Conservation (phyloP, 2,113 vertebrate genomes). For the Merops nubicus region DNA sequence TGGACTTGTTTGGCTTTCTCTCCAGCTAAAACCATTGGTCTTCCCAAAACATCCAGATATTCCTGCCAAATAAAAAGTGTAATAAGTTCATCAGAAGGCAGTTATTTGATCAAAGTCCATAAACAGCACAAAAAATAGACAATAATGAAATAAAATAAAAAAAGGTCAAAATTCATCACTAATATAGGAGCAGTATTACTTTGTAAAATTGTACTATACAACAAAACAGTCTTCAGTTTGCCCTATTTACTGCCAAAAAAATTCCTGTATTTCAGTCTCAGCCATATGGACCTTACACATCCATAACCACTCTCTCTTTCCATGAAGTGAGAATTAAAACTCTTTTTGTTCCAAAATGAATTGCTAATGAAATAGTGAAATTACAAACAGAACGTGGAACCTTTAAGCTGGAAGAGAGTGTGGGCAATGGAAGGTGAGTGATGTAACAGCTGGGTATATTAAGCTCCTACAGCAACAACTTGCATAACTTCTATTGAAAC, state of each 20-base stretch:
- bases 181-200: not conserved
- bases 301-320: not conserved
- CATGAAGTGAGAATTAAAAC: not conserved
- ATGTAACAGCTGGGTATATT: not conserved
- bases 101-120: not conserved
- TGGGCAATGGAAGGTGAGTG: not conserved
- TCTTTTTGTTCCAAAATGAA: not conserved
- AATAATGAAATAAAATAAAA: not conserved
- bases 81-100: not conserved
- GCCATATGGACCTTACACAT: not conserved
- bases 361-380: not conserved
- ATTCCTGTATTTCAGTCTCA: not conserved
- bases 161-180: not conserved
- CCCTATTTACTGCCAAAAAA: not conserved
- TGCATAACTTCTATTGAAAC: not conserved
- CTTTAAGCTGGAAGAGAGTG: not conserved
- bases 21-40: slow-evolving; percentile 96
- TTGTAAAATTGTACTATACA: not conserved
- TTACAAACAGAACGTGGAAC: not conserved
- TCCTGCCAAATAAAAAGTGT: slow-evolving; percentile 81
- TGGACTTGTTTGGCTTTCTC: slow-evolving; percentile 95
- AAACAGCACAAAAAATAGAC: not conserved
- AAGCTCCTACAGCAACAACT: not conserved
- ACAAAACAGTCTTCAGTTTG: not conserved
- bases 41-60: slow-evolving; percentile 94